Evolutionary conservation across 1,140 invertebrate genomes (phyloP), one percentile per base, ranked within the genome.

Genomic region (Drosophila erecta): DNA sequence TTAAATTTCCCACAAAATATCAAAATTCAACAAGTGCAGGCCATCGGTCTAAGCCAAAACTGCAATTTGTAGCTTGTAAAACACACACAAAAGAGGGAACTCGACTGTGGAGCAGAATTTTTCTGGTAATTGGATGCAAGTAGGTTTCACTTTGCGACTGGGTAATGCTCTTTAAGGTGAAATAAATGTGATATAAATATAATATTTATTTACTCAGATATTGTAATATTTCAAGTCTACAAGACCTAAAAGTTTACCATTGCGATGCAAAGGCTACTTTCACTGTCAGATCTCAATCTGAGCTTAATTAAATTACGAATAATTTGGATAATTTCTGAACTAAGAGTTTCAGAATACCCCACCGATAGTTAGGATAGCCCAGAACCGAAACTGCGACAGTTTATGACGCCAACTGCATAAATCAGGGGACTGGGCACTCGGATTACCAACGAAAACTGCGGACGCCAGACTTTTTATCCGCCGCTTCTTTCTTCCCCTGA

Each of bases 391-490:
- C 38, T 65, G 81, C 79, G 54, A 69, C 74, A 87, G 30, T 83
- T 79, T 83, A 30, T 57, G 71, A 72, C 66, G 83, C 47, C 69
- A 72, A 76, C 61, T 76, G 83, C 79, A 87, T 87, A 83, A 89
- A 89, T 87, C 84, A 87, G 70, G 69, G 64, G 56, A 54, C 55
- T 87, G 27, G 33, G 47, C 78, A 76, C 58, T 86, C 79, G 43
- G 61, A 69, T 83, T 83, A 78, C 80, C 58, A 17, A 72, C 58
- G 37, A 72, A 70, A 85, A 81, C 40, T 85, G 81, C 81, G 75
- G 15, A 70, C 40, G 40, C 47, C 70, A 81, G 78, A 66, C 35
- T 58, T 64, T 70, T 57, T 56, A 50, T 75, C 50, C 73, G 37
- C 22, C 44, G 57, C 17, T 30, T 49, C 43, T n/a, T 73, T 46